Percentiles rank a stretch among this genome's conserved stretches.
Conservation (phyloP, 2,113 vertebrate genomes). For the Corydoras maculifer region DNA sequence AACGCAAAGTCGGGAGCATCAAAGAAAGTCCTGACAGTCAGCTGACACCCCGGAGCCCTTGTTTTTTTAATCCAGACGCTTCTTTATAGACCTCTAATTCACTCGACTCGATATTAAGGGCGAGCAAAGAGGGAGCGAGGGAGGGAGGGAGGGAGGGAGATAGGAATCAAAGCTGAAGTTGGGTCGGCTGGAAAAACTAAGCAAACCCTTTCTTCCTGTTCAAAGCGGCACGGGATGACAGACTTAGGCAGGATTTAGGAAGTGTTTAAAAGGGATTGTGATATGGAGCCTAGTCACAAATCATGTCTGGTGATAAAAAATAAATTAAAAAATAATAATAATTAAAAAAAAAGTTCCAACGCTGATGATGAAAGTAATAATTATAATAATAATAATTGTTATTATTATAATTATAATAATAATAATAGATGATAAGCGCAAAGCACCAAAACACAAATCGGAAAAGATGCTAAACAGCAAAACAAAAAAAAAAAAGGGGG, state of each 20-base stretch:
- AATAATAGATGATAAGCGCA: constrained; percentile 3
- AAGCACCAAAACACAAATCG: constrained; percentile 1
- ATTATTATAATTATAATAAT: background rate
- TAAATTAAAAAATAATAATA: background rate
- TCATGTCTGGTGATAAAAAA: background rate
- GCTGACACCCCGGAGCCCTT: constrained; percentile 59
- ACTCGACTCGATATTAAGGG: constrained; percentile 49
- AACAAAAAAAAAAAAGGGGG: background rate
- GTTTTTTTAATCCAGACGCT: constrained; percentile 37
- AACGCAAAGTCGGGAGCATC: constrained; percentile 37
- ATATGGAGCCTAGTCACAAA: too few species aligned
- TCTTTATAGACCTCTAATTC: constrained; percentile 56
- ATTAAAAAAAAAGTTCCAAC: background rate
- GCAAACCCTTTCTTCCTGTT: constrained; percentile 12
- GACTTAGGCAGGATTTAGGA: too few species aligned
- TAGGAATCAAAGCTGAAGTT: constrained; percentile 37
- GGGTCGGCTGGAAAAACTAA: constrained; percentile 23
- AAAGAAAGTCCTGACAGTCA: constrained; percentile 61
- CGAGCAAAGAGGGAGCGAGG: constrained; percentile 27
- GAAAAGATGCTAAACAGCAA: too few species aligned
- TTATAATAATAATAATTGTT: background rate
- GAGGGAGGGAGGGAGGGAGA: constrained; percentile 38
- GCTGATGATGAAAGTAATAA: constrained; percentile 2
- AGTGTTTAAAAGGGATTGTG: too few species aligned
- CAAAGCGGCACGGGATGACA: constrained; percentile 2